phyloP scores from a whole-genome alignment of 2,797 vertebrate genomes.

The Botia almorhae region DNA sequence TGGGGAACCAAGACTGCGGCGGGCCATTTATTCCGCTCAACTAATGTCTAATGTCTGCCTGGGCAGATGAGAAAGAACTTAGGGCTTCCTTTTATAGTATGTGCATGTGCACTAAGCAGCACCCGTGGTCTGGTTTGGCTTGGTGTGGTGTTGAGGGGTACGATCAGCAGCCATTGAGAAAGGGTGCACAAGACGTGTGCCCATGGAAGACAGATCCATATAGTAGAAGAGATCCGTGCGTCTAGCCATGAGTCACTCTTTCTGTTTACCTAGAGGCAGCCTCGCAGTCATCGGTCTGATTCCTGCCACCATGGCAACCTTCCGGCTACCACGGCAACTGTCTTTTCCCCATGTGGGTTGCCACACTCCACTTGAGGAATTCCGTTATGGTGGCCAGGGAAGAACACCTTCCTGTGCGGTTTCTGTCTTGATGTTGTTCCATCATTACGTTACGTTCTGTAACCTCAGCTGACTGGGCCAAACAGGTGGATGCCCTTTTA shows the following conservation, averaged over 20 bases:
- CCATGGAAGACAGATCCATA: slow-evolving; percentile 20
- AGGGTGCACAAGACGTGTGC: slow-evolving; percentile 26
- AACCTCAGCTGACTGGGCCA: background rate
- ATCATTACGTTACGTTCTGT: background rate
- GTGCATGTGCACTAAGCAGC: slow-evolving; percentile 45
- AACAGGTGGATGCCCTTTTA: slow-evolving; percentile 8
- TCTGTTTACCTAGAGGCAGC: slow-evolving; percentile 77
- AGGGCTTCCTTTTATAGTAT: slow-evolving; percentile 63
- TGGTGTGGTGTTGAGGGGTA: slow-evolving; percentile 41
- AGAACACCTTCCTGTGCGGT: slow-evolving; percentile 41
- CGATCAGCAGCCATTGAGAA: slow-evolving; percentile 46
- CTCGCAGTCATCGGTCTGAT: slow-evolving; percentile 63
- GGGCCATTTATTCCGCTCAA: slow-evolving; percentile 68
- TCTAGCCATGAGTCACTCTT: slow-evolving; percentile 78
- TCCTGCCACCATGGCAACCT: slow-evolving; percentile 50
- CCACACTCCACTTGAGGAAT: slow-evolving; percentile 48
- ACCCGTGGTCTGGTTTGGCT: slow-evolving; percentile 48
- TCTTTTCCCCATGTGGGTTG: slow-evolving; percentile 15
- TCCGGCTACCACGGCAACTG: slow-evolving; percentile 57
- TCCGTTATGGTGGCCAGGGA: slow-evolving; percentile 20
- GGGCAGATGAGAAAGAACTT: slow-evolving; percentile 76
- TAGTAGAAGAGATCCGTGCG: slow-evolving; percentile 51
- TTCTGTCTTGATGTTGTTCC: slow-evolving; percentile 15
- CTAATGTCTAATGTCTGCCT: slow-evolving; percentile 73
- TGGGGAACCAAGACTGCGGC: slow-evolving; percentile 43